Evolutionary conservation across 2,113 vertebrate genomes (phyloP), one percentile per base, ranked within the genome.

Genomic region (Tragulus kanchil): DNA sequence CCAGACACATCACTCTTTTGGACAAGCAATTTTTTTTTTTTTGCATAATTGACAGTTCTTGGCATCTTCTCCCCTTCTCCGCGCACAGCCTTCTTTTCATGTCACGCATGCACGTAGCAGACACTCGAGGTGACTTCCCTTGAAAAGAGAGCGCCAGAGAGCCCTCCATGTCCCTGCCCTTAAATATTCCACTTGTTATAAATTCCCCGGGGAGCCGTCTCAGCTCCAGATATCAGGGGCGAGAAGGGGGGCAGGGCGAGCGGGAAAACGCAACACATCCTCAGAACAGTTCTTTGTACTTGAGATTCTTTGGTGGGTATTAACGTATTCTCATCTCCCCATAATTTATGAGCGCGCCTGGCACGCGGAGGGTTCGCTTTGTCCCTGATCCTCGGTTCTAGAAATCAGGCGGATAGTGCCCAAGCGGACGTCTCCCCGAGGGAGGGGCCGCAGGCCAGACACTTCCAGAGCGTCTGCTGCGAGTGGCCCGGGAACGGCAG

Each of bases 31-130:
- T 95, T 91, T 93, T 97, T 95, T 69, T 36, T 97, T 98, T 98
- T 98, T 98, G 97, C 98, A 98, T 99, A 98, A 98, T 98, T 99
- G 98, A 98, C 98, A 98, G 98, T 98, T 98, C 98, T 98, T 98
- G 98, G 98, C 98, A 98, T 98, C 98, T 98, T 97, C 97, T 98
- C 97, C 59, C 73, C 97, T 97, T 97, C 98, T 97, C 97, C 89
- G 79, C 90, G 89, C 98, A 97, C 98, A 97, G 98, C 97, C 91
- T 97, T 90, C 96, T 97, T 98, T 98, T 98, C 98, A 98, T 99
- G 98, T 98, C 98, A 98, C 93, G 98, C 98, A 89, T 90, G 94
- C 98, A 98, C 96, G 93, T 98, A 97, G 97, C 97, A 98, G 98
- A 98, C 98, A 98, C 98, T 98, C 98, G 98, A 98, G 98, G 98